Evolutionary conservation across 2,888 invertebrate species (phyloP).

Genomic region (Drosophila anomelani): DNA sequence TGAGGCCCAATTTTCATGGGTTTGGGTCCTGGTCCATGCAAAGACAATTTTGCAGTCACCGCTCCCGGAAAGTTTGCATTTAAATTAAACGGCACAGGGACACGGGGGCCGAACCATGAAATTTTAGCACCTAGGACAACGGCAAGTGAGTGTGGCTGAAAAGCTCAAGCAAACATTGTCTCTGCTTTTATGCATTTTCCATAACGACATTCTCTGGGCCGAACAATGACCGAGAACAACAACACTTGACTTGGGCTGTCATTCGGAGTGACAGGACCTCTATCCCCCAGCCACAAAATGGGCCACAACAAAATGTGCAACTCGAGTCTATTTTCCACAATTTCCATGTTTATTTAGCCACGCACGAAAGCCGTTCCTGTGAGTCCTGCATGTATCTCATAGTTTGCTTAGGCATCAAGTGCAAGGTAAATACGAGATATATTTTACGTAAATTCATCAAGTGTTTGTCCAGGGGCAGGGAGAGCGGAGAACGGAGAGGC

Average conservation of each 20-base stretch:
- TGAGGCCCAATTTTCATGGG: constrained; percentile 19
- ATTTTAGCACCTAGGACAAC: constrained; percentile 64
- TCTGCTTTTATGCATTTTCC: constrained; percentile 74
- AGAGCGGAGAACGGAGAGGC: background rate
- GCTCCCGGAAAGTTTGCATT: constrained; percentile 69
- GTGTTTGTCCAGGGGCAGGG: constrained; percentile 55
- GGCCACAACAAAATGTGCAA: constrained; percentile 75
- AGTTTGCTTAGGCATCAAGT: constrained; percentile 78
- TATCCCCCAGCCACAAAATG: constrained; percentile 1
- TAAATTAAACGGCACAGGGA: constrained; percentile 68
- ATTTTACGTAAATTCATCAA: constrained; percentile 78
- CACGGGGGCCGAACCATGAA: constrained; percentile 57
- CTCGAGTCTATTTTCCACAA: constrained; percentile 74
- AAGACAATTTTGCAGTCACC: constrained; percentile 69
- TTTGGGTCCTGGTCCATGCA: constrained; percentile 17
- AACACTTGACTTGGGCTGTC: constrained; percentile 77
- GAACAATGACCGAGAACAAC: constrained; percentile 57
- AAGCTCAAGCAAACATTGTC: constrained; percentile 59
- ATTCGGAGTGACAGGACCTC: constrained; percentile 73
- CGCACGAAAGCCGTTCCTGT: constrained; percentile 57
- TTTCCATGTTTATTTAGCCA: constrained; percentile 73
- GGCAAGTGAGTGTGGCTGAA: constrained; percentile 13
- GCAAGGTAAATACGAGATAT: constrained; percentile 79
- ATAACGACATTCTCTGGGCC: constrained; percentile 63
- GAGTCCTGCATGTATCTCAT: constrained; percentile 61